These are phyloP conservation scores for Biston betularia DNA, from an alignment of 2,888 invertebrate species.

Conservation along the genomic window DNA sequence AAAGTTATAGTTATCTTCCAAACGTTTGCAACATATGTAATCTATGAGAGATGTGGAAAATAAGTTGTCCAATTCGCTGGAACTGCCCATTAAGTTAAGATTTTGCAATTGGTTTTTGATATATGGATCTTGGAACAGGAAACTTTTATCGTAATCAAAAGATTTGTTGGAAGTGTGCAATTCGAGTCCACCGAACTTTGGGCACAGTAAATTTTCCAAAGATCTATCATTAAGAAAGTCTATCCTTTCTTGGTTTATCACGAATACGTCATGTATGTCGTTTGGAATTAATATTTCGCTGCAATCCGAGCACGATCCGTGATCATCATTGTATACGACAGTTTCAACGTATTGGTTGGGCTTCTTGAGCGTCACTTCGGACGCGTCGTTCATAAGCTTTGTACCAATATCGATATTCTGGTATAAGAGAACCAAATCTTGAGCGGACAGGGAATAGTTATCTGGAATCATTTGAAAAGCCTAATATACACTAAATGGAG, in stretches of 20 bases:
- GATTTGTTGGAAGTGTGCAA: constrained; percentile 58
- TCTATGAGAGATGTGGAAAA: constrained; percentile 72
- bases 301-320: constrained; percentile 67
- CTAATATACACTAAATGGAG: too few species aligned
- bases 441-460: constrained; percentile 59
- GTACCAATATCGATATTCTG: constrained; percentile 74
- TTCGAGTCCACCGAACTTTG: constrained; percentile 67
- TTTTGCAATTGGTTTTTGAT: constrained; percentile 65
- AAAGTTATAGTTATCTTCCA: constrained; percentile 75
- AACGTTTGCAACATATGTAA: constrained; percentile 72
- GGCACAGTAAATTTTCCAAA: constrained; percentile 65
- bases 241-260: constrained; percentile 68
- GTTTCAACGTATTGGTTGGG: constrained; percentile 76
- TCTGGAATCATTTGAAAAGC: constrained; percentile 47
- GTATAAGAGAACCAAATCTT: constrained; percentile 74
- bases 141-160: constrained; percentile 59
- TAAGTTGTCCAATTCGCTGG: constrained; percentile 53
- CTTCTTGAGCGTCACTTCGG: constrained; percentile 50
- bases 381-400: constrained; percentile 59
- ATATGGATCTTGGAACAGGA: constrained; percentile 64
- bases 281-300: constrained; percentile 67
- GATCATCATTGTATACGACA: constrained; percentile 69
- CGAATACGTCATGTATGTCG: constrained; percentile 62
- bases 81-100: constrained; percentile 54
- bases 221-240: constrained; percentile 64